Percentiles rank a stretch among this genome's conserved stretches.
Conservation (phyloP, 2,797 vertebrate genomes). For the Amazonetta brasiliensis region DNA sequence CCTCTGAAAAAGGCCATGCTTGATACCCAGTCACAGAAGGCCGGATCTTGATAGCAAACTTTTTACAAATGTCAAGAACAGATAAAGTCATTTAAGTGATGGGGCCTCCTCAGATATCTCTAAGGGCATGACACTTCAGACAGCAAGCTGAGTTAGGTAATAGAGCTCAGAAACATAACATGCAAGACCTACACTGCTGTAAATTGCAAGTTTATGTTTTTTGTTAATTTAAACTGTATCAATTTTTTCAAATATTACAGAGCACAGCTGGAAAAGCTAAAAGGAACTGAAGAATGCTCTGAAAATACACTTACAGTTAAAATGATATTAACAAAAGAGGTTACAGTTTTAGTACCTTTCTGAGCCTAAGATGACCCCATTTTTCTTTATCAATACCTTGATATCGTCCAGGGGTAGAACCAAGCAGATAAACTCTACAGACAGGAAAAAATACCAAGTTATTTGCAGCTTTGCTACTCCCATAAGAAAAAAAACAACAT, state of each 20-base stretch:
- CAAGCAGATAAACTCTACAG: conserved; percentile 91
- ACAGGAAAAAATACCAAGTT: neutral
- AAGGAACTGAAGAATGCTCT: neutral
- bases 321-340: neutral
- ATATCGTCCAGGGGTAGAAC: conserved; percentile 94
- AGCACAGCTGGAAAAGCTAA: neutral
- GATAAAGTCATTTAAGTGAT: neutral
- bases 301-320: neutral
- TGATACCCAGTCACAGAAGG: neutral
- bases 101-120: neutral
- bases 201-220: neutral
- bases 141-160: neutral
- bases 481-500: neutral
- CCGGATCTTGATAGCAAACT: neutral
- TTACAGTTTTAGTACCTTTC: conserved; percentile 85
- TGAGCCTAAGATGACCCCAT: conserved; percentile 95
- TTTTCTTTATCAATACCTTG: conserved; percentile 90
- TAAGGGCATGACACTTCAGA: neutral
- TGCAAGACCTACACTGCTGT: neutral
- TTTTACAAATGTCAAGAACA: neutral
- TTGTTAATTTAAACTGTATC: neutral
- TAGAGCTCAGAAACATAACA: neutral
- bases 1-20: neutral
- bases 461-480: neutral
- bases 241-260: neutral